Conservation (phyloP, 2,797 vertebrate genomes). For the Selene dorsalis region DNA sequence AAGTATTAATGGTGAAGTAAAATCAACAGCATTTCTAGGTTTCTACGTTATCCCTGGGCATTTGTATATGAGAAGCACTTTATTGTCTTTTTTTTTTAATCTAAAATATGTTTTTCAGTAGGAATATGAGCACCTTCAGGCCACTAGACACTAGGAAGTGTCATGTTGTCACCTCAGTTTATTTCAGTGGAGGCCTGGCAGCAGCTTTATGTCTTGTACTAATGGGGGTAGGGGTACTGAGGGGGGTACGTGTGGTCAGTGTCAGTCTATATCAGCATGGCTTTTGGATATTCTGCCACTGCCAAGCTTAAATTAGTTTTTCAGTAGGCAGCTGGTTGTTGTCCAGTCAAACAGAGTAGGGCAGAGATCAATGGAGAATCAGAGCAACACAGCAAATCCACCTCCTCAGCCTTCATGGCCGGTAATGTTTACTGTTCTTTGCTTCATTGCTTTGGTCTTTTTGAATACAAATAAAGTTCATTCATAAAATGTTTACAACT, state of each 20-base stretch:
- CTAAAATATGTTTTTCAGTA: conserved; percentile 19
- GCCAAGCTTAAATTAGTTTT: conserved; percentile 12
- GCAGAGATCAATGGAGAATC: conserved; percentile 39
- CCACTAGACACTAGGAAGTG: conserved; percentile 19
- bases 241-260: not conserved
- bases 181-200: conserved; percentile 26
- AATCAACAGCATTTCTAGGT: not conserved
- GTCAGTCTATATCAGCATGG: not conserved
- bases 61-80: not conserved
- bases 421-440: conserved; percentile 1
- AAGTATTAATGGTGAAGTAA: conserved; percentile 13
- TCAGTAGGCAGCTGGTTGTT: conserved; percentile 28
- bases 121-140: conserved; percentile 7
- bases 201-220: not conserved
- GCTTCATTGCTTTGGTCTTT: not conserved
- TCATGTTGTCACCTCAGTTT: conserved; percentile 38
- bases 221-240: not conserved
- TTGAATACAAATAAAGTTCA: too few species aligned
- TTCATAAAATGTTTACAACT: too few species aligned
- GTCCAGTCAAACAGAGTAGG: conserved; percentile 34
- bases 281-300: not conserved
- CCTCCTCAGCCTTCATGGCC: conserved; percentile 18
- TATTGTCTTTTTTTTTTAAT: conserved; percentile 10
- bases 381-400: conserved; percentile 3
- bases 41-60: not conserved